Evolutionary conservation across 2,113 vertebrate species (phyloP).

Genomic region (Prionailurus bengalensis): DNA sequence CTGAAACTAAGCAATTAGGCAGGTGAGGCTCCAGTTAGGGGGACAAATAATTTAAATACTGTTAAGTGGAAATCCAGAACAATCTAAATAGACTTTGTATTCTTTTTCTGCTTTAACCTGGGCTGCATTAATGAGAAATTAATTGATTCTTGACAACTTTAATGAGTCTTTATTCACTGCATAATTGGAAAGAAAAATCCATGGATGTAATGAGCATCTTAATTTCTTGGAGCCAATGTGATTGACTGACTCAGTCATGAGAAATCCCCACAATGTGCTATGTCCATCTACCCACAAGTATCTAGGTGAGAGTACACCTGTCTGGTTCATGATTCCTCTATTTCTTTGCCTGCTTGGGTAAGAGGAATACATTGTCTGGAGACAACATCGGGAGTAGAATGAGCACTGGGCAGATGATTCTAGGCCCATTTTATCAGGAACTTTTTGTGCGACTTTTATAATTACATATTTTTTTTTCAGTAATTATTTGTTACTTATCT

Average conservation of each 20-base stretch:
- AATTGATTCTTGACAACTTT: conserved; percentile 83
- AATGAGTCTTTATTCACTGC: conserved; percentile 81
- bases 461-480: conserved; percentile 34
- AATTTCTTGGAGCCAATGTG: conserved; percentile 42
- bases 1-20: conserved; percentile 86
- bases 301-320: background rate
- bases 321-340: background rate
- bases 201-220: conserved; percentile 69
- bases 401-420: background rate
- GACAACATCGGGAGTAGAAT: background rate
- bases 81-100: conserved; percentile 78
- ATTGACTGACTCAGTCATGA: conserved; percentile 41
- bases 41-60: conserved; percentile 85
- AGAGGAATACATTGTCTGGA: background rate
- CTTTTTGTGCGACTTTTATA: conserved; percentile 43
- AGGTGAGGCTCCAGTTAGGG: conserved; percentile 78
- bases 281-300: background rate
- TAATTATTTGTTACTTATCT: conserved; percentile 65
- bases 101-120: conserved; percentile 81
- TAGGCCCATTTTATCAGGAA: background rate
- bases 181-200: conserved; percentile 78
- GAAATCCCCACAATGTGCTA: background rate
- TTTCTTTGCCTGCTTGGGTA: background rate
- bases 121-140: conserved; percentile 83
- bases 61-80: conserved; percentile 78